These are phyloP conservation scores for Megalurothrips usitatus DNA, from an alignment of 2,888 invertebrate species.

Conservation along the genomic window DNA sequence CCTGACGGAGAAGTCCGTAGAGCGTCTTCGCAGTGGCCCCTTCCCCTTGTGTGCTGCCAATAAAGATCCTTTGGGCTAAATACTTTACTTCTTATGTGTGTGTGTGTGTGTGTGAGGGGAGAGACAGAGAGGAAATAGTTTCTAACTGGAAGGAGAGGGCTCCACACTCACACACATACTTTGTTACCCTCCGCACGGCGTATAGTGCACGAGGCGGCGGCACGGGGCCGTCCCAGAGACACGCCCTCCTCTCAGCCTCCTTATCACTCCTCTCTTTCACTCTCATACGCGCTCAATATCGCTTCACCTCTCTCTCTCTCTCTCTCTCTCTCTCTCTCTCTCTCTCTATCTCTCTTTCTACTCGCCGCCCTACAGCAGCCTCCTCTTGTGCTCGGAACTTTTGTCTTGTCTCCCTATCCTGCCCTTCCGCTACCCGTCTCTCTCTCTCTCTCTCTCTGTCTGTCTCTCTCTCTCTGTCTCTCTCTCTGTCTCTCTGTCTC, in stretches of 20 bases:
- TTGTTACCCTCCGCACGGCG: background rate
- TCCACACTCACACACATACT: background rate
- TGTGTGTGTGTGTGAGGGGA: conserved; percentile 25
- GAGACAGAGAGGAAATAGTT: too few relatives aligned
- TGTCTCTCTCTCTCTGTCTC: background rate
- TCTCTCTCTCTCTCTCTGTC: background rate
- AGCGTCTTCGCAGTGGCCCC: too few relatives aligned
- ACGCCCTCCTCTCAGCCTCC: background rate
- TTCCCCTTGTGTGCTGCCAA: too few relatives aligned
- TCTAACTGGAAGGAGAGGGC: too few relatives aligned
- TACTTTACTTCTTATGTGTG: background rate
- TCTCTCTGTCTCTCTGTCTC: background rate
- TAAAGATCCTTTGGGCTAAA: too few relatives aligned
- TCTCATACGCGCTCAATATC: background rate
- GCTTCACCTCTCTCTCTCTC: background rate
- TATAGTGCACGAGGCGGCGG: background rate
- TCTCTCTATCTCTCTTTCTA: background rate
- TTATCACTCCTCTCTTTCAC: background rate
- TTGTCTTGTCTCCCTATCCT: conserved; percentile 18
- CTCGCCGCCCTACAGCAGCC: background rate
- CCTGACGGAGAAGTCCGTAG: too few relatives aligned
- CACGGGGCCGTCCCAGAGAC: background rate
- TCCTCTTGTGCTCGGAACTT: conserved; percentile 28
- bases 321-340: background rate
- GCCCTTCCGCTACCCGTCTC: too few relatives aligned